These are phyloP conservation scores for Campopleginae sp. DNA, from an alignment of 2,888 invertebrate species.

Conservation along the genomic window DNA sequence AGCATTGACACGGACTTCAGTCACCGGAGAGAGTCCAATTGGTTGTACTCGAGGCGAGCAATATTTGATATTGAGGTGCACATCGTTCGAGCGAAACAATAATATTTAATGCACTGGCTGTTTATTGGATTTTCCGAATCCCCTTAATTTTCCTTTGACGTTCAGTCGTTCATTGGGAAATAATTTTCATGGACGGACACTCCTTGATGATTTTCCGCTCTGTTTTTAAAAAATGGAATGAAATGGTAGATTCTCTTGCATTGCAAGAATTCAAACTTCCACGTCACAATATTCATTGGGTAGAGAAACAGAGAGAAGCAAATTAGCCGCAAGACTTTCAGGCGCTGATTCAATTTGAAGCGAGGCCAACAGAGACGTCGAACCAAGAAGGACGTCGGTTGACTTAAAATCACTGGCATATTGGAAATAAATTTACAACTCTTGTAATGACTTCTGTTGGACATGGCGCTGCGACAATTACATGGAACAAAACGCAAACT, in stretches of 20 bases:
- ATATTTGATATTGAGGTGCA: too few relatives aligned
- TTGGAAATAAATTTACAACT: not conserved
- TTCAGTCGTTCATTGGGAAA: too few relatives aligned
- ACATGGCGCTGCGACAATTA: not conserved
- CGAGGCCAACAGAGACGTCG: conserved; percentile 35
- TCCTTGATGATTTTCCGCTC: too few relatives aligned
- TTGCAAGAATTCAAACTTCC: too few relatives aligned
- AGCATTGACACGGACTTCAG: not conserved
- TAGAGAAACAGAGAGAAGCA: not conserved
- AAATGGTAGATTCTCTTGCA: too few relatives aligned
- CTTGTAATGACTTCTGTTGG: not conserved
- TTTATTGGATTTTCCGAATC: too few relatives aligned
- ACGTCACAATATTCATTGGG: not conserved
- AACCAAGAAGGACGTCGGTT: not conserved
- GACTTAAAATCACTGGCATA: not conserved
- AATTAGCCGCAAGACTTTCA: conserved; percentile 42
- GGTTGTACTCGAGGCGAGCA: not conserved
- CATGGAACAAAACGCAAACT: not conserved
- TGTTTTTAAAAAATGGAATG: too few relatives aligned
- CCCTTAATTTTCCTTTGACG: too few relatives aligned
- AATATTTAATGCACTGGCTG: too few relatives aligned
- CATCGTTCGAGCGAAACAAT: too few relatives aligned
- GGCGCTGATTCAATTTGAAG: conserved; percentile 53
- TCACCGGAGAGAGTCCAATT: not conserved
- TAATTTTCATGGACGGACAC: too few relatives aligned